Conservation (phyloP, 2,113 vertebrate genomes). For the Phocoena phocoena region DNA sequence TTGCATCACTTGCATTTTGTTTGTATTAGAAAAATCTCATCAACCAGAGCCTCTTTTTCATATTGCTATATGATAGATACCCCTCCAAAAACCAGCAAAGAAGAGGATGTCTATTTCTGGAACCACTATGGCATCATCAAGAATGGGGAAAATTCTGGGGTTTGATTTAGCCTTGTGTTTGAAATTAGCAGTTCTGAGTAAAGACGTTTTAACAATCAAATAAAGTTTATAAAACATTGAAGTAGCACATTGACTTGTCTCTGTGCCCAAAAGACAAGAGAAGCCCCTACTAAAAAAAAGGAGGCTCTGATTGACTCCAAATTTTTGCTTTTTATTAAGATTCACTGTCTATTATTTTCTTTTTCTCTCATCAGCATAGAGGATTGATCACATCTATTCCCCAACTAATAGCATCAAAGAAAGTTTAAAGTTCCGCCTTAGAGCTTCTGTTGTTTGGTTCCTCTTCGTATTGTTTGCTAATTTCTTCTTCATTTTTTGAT, state of each 20-base stretch:
- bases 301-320: neutral
- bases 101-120: neutral
- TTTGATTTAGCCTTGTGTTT: neutral
- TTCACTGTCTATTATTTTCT: neutral
- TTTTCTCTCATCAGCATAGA: neutral
- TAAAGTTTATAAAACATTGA: neutral
- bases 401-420: neutral
- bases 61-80: neutral
- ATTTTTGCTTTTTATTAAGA: neutral
- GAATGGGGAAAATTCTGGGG: neutral
- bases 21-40: neutral
- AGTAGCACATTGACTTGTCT: neutral
- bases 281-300: neutral
- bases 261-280: neutral
- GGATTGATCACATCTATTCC: neutral
- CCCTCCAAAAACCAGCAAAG: neutral
- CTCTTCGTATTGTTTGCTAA: neutral
- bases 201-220: neutral
- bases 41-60: neutral
- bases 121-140: neutral
- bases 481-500: neutral
- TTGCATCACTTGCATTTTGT: neutral
- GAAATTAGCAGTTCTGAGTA: neutral
- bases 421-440: neutral
- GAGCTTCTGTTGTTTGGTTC: neutral